Evolutionary conservation across 30 jellyfish, hydroid and myxozoan species (phyloP).

Genomic region (Pelagia noctiluca): DNA sequence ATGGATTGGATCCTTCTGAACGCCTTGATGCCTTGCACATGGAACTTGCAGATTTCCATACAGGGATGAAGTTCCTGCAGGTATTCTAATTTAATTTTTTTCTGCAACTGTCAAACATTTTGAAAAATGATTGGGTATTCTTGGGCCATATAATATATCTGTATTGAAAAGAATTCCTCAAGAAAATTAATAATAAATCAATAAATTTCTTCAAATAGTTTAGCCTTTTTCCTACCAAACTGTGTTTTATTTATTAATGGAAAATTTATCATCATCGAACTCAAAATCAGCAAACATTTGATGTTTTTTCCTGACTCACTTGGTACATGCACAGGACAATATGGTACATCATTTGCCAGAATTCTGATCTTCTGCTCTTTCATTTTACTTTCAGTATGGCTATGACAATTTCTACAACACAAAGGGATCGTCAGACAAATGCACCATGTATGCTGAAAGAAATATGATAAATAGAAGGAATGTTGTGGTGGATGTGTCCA

Average conservation of each 20-base stretch:
- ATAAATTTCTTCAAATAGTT: no score
- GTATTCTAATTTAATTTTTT: not conserved
- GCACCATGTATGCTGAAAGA: conserved; percentile 26
- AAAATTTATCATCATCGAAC: no score
- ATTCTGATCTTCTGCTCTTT: conserved; percentile 3
- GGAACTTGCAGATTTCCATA: conserved; percentile 19
- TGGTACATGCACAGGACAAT: not conserved
- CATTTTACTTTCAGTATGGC: conserved; percentile 4
- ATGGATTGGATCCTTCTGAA: conserved; percentile 6
- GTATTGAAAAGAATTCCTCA: not conserved
- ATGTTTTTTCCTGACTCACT: conserved; percentile 1
- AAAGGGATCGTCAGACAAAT: conserved; percentile 21
- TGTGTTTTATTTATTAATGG: no score
- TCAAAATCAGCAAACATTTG: not conserved
- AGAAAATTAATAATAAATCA: not conserved
- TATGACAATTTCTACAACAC: conserved; percentile 19
- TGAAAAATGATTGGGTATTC: not conserved
- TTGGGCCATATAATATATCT: not conserved
- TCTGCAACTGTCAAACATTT: not conserved
- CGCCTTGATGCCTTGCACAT: conserved; percentile 3
- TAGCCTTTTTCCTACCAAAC: no score
- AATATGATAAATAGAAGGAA: conserved; percentile 26
- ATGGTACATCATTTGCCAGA: not conserved
- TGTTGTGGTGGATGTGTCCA: conserved; percentile 21
- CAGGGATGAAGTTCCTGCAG: conserved; percentile 24